phyloP scores from a whole-genome alignment of 2,797 vertebrate genomes.

The Oreortyx pictus region DNA sequence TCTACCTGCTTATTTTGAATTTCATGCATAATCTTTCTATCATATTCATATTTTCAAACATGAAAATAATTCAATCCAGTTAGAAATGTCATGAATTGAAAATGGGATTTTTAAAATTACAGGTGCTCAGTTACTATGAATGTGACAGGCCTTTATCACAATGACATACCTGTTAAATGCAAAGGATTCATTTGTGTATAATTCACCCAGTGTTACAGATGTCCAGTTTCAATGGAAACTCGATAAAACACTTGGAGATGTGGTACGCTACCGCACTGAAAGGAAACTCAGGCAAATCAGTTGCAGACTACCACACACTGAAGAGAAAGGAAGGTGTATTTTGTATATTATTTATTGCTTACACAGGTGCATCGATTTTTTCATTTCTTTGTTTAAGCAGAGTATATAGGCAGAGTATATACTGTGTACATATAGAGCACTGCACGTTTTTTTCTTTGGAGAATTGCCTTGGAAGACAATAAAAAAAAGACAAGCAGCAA shows the following conservation, averaged over 20 bases:
- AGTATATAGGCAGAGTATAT: background rate
- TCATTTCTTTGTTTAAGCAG: background rate
- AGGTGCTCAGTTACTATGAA: background rate
- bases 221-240: background rate
- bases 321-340: background rate
- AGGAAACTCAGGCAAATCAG: background rate
- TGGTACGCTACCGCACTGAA: background rate
- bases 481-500: background rate
- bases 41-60: background rate
- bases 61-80: background rate
- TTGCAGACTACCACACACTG: background rate
- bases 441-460: rapidly evolving
- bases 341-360: background rate
- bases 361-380: background rate
- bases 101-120: background rate
- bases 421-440: background rate
- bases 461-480: background rate
- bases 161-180: background rate
- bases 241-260: background rate
- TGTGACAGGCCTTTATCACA: background rate
- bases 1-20: background rate
- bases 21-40: background rate
- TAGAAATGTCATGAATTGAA: background rate
- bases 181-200: background rate
- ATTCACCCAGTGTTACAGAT: rapidly evolving